A percentile compares a stretch with the other conserved stretches of the same genome.
These are phyloP conservation scores for cattle (Bos taurus) DNA, from an alignment of 2,113 vertebrate species.

Conservation along the genomic window DNA sequence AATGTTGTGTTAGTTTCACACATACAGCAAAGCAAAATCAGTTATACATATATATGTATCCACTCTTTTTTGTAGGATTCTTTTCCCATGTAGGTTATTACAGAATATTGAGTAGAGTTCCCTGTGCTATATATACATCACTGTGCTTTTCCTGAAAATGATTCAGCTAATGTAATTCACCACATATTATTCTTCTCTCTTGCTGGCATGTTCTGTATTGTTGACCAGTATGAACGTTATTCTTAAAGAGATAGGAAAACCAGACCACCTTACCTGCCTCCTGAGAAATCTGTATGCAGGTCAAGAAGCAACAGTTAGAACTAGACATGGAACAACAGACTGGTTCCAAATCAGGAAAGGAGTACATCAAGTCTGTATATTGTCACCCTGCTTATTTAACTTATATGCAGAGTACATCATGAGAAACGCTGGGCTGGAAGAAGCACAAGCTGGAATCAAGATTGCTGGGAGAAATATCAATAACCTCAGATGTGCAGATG, in stretches of 20 bases:
- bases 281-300: neutral
- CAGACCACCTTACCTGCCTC: neutral
- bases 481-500: no score
- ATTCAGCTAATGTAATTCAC: neutral
- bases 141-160: neutral
- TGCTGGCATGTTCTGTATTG: neutral
- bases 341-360: neutral
- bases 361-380: neutral
- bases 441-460: neutral
- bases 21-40: neutral
- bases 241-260: neutral
- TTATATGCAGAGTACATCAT: neutral
- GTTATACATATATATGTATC: neutral
- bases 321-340: neutral
- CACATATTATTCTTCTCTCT: neutral
- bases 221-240: neutral
- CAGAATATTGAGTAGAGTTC: neutral
- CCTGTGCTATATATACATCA: neutral
- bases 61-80: neutral
- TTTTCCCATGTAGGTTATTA: neutral
- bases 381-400: neutral
- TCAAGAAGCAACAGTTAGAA: neutral
- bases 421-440: neutral
- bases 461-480: neutral
- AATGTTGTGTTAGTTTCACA: neutral